These are phyloP conservation scores for Pterocles burchelli DNA, from an alignment of 2,113 vertebrate genomes.

Conservation along the genomic window DNA sequence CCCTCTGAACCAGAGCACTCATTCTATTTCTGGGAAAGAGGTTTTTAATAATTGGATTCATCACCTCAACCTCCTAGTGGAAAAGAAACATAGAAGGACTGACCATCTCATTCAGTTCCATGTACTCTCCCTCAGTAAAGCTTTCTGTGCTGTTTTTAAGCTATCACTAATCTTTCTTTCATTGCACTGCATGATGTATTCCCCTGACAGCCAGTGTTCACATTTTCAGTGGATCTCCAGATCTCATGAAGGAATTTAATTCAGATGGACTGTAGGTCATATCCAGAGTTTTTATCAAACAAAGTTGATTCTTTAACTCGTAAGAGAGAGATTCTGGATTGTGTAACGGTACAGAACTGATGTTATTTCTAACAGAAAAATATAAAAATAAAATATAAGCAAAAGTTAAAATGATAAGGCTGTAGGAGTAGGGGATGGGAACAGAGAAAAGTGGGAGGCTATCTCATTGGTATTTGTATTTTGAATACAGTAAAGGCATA, in stretches of 20 bases:
- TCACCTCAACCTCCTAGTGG: neutral
- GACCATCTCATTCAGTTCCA: neutral
- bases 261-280: neutral
- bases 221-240: neutral
- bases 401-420: neutral
- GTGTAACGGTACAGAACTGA: neutral
- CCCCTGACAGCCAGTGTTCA: neutral
- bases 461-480: neutral
- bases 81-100: neutral
- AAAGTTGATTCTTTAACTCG: neutral
- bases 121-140: neutral
- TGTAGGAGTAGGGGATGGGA: neutral
- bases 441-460: neutral
- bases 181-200: neutral
- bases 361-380: neutral
- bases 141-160: slow-evolving; percentile 1
- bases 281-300: neutral
- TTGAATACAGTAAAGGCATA: neutral
- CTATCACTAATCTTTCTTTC: neutral
- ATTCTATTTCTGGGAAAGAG: slow-evolving; percentile 12
- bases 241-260: neutral
- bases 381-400: neutral
- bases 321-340: neutral
- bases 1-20: neutral
- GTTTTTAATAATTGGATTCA: slow-evolving; percentile 21